phyloP scores from a whole-genome alignment of 2,113 vertebrate genomes.

The rat (Rattus norvegicus) region DNA sequence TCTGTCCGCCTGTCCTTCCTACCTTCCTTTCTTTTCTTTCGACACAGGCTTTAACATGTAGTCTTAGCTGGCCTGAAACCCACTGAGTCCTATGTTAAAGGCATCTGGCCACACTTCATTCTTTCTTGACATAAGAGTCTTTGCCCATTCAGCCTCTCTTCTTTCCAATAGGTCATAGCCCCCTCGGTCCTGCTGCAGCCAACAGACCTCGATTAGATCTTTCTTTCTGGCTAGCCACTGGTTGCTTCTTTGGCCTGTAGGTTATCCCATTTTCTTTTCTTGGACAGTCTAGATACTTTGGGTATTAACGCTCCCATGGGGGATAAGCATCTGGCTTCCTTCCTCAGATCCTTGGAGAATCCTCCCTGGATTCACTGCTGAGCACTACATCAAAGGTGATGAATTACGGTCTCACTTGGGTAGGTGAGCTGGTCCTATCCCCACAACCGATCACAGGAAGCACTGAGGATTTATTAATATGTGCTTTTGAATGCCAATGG shows the following conservation, averaged over 20 bases:
- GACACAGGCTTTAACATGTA: background rate
- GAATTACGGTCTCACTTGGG: background rate
- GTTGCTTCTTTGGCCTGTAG: background rate
- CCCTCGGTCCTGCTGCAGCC: background rate
- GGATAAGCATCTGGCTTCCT: background rate
- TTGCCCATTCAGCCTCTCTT: background rate
- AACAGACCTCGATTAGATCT: background rate
- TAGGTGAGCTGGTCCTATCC: background rate
- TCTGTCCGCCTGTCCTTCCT: background rate
- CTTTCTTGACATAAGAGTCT: background rate
- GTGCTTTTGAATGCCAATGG: background rate
- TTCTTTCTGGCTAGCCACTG: background rate
- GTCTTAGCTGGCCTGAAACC: background rate
- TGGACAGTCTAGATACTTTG: background rate
- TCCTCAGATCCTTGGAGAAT: background rate
- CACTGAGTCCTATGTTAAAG: background rate
- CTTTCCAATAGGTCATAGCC: background rate
- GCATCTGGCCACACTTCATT: background rate
- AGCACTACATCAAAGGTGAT: background rate
- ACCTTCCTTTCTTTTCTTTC: background rate
- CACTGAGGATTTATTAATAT: background rate
- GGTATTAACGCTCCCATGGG: background rate
- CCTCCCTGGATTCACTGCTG: background rate
- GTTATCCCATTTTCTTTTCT: background rate
- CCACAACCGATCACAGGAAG: background rate